phyloP scores from a whole-genome alignment of 2,113 vertebrate genomes.

The Heptranchias perlo region DNA sequence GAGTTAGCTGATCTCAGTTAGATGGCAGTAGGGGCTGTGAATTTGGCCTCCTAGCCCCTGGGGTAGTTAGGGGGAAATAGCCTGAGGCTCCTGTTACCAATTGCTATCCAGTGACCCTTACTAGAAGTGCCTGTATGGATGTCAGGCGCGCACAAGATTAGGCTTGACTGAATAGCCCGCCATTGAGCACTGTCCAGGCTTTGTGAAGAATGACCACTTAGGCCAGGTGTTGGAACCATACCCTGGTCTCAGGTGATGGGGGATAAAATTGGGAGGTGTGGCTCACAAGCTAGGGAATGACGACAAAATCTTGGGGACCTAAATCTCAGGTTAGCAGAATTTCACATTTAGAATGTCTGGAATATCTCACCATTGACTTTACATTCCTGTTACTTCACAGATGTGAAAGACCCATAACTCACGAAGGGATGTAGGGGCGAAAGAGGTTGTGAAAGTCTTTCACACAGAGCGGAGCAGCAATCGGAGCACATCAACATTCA shows the following conservation, averaged over 20 bases:
- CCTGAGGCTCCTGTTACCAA: too few relatives aligned
- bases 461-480: background rate
- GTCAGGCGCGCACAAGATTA: background rate
- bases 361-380: background rate
- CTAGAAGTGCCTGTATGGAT: background rate
- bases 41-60: too few relatives aligned
- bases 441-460: background rate
- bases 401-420: slow-evolving; percentile 9
- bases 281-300: background rate
- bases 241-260: background rate
- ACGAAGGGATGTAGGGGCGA: background rate
- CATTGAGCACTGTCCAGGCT: background rate
- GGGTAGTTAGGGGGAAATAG: too few relatives aligned
- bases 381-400: slow-evolving; percentile 29
- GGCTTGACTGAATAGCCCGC: background rate
- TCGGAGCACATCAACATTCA: background rate
- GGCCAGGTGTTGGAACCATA: background rate
- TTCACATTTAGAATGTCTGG: background rate
- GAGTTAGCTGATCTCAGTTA: background rate
- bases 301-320: background rate
- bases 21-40: too few relatives aligned
- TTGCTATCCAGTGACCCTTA: too few relatives aligned
- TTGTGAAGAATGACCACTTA: background rate
- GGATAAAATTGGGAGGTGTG: too few relatives aligned
- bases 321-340: background rate